A percentile compares a stretch with the other conserved stretches of the same genome.
Conservation (phyloP, 2,888 invertebrate species). For the Caenorhabditis sp. region DNA sequence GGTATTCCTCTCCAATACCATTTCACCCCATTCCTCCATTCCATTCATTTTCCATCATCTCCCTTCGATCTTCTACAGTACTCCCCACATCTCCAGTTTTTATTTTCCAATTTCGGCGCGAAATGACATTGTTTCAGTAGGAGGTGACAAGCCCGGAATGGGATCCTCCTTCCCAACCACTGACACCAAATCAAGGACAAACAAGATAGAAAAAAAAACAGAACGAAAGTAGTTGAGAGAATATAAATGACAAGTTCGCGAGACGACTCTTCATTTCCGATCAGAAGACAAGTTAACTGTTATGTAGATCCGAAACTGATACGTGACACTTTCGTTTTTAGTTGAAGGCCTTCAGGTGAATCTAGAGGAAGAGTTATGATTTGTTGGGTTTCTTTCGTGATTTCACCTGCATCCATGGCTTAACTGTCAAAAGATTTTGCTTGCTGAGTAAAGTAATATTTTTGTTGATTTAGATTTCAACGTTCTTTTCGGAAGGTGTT, state of each 20-base stretch:
- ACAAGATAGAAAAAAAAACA: constrained; percentile 14
- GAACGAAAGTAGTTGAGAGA: neutral
- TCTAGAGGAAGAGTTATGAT: neutral
- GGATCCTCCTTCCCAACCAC: constrained; percentile 6
- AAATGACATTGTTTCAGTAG: constrained; percentile 60
- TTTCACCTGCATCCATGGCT: constrained; percentile 10
- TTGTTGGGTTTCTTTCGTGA: constrained; percentile 5
- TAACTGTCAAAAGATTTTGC: constrained; percentile 7
- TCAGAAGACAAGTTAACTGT: constrained; percentile 34
- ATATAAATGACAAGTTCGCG: constrained; percentile 47
- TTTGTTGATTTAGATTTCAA: neutral
- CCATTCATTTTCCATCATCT: neutral
- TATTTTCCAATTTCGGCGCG: constrained; percentile 52
- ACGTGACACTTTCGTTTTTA: constrained; percentile 26
- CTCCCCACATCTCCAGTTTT: neutral
- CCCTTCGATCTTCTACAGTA: neutral
- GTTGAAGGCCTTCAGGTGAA: constrained; percentile 11
- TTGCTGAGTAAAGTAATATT: no score
- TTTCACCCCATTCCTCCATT: neutral
- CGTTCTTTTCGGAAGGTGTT: no score
- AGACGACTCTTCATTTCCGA: constrained; percentile 26
- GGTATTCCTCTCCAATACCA: no score
- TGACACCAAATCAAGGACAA: constrained; percentile 46
- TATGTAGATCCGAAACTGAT: neutral
- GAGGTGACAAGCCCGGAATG: constrained; percentile 61